Conservation (phyloP, 2,888 invertebrate genomes). For the Melikaiella ostensackeni region DNA sequence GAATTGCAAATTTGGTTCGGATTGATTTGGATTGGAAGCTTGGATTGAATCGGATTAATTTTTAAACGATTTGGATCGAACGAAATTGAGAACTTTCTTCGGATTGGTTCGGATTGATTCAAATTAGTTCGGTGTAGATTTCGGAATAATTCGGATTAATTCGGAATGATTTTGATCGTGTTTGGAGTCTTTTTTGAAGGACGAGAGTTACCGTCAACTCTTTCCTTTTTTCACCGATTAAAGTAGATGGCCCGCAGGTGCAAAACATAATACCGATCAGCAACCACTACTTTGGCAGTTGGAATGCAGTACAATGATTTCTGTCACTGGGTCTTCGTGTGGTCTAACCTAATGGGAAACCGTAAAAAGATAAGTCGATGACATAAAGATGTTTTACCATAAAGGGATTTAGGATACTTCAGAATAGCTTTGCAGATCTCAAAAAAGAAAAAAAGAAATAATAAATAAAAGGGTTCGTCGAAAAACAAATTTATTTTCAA, state of each 20-base stretch:
- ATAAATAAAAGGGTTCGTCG: too few relatives aligned
- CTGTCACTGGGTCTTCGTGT: constrained; percentile 1
- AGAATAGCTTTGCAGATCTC: background rate
- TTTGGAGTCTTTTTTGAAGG: background rate
- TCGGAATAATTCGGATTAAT: too few relatives aligned
- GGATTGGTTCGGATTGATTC: too few relatives aligned
- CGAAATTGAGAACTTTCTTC: too few relatives aligned
- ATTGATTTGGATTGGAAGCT: too few relatives aligned
- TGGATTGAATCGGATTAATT: too few relatives aligned
- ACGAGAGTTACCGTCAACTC: background rate
- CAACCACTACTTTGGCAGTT: background rate
- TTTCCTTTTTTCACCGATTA: background rate
- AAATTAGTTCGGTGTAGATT: too few relatives aligned
- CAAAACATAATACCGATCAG: background rate
- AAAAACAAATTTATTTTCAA: too few relatives aligned
- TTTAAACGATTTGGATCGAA: too few relatives aligned
- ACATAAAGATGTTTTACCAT: background rate
- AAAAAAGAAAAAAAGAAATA: too few relatives aligned
- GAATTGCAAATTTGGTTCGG: too few relatives aligned
- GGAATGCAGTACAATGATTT: constrained; percentile 7
- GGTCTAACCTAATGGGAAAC: background rate
- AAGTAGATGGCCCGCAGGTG: background rate
- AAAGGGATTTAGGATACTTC: background rate
- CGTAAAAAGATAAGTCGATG: background rate
- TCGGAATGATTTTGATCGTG: background rate